Evolutionary conservation across 2,797 vertebrate genomes (phyloP), one percentile per base, ranked within the genome.

Genomic region (Periparus ater): DNA sequence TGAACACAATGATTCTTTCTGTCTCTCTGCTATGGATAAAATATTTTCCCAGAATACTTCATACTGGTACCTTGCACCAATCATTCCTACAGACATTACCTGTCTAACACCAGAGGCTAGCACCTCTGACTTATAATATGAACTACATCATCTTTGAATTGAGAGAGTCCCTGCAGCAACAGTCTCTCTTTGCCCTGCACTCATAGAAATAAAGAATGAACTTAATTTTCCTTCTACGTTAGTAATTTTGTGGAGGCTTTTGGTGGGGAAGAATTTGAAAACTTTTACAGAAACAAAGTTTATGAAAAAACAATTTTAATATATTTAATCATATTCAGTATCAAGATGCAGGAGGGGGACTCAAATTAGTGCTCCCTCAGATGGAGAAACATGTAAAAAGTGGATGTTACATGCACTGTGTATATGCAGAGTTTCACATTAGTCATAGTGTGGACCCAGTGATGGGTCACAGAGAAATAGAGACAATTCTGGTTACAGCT

Each of bases 241-340:
- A 50, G 17, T 75, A 70, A 63, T 53, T 32, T 61, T 14, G 8
- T 44, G 57, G 25, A 7, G 0, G 8, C 6, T 29, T 38, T 44
- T 15, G 1, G 1, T 4, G 11, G 23, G 4, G 11, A 4, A 7
- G 8, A 4, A 7, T 30, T 62, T 11, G 2, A 26, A 77, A 71
- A 45, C 2, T 57, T 87, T 47, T 66, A 6, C 9, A 54, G 55
- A 89, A 86, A 17, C 12, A 77, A 79, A 45, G 13, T 27, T 62
- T 71, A 45, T 57, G 23, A 50, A 45, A 84, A 50, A 80, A 9
- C 1, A 11, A 13, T 51, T 78, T 71, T 36, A 42, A 7, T 54
- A 7, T 36, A 62, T 55, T 89, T 70, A 53, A 23, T 50, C 15
- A 55, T 80, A 80, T 83, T 50, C 21, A 47, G 11, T 53, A 13